Base-by-base conservation (phyloP, 2,888 invertebrate species). In the Nephrotoma guestfalica region DNA sequence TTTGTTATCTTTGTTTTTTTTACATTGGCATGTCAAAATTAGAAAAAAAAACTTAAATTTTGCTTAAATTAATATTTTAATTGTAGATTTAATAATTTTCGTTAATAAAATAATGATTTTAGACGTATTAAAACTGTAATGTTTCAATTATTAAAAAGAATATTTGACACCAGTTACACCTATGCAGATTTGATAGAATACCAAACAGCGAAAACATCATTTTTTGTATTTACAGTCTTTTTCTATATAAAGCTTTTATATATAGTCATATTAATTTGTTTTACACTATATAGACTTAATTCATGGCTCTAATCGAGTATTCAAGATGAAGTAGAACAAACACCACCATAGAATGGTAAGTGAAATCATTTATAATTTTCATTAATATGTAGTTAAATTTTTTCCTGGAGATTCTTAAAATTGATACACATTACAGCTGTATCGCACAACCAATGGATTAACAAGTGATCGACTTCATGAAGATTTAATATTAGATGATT, bases 221-320 rank as follows among this genome's bases (percentile, higher is more conserved):
- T 85, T 85, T 43, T 43, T 85, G 43, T 85, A 13, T 85, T 85
- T 85, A 43, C 85, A 18, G 85, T 85, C 4, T 85, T 85, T 85
- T 85, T 85, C 15, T 85, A 85, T 85, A 18, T 43, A 11, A 18
- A 85, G 7, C 43, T 85, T 15, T 85, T 85, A 43, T 85, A 85
- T 42, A 85, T 85, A 85, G 43, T 85, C 43, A 85, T 43, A 18
- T 15, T 85, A 41, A 85, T 85, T n/a, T 85, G 85, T 15, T 85
- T 85, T 43, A 85, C 43, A 43, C 43, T 85, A 42, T 85, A 85
- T 85, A 85, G 85, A 85, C 43, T 85, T 43, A 42, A 85, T 43
- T 85, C 42, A 85, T 42, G 43, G 42, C 42, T 85, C 15, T 42
- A 41, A 41, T 43, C 42, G 30, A n/a, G n/a, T 18, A 9, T 18